Percentiles rank a stretch among this genome's conserved stretches.
phyloP scores from a whole-genome alignment of 1,140 invertebrate genomes.

The Bombus waltoni region DNA sequence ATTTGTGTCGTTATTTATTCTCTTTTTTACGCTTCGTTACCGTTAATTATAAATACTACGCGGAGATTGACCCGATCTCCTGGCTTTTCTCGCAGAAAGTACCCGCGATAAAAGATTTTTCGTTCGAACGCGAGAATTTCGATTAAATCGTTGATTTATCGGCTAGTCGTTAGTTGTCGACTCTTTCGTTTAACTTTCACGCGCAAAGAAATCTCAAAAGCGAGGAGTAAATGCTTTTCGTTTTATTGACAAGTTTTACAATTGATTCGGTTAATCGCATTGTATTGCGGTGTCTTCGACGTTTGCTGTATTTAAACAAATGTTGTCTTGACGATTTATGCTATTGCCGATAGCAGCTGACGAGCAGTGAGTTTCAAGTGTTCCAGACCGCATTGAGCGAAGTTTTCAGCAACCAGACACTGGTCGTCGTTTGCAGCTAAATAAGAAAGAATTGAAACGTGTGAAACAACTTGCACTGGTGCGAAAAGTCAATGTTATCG shows the following conservation, averaged over 20 bases:
- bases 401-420: neutral
- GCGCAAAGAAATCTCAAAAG: too few relatives aligned
- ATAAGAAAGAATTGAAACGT: neutral
- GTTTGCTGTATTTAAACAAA: neutral
- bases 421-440: neutral
- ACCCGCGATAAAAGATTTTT: neutral
- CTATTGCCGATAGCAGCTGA: neutral
- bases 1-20: too few relatives aligned
- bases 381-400: neutral
- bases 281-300: accelerated
- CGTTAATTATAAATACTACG: too few relatives aligned
- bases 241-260: neutral
- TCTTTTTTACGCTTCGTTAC: too few relatives aligned
- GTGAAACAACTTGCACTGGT: neutral
- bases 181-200: too few relatives aligned
- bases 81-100: neutral
- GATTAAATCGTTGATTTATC: neutral
- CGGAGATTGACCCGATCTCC: neutral
- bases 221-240: neutral
- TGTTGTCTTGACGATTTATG: neutral
- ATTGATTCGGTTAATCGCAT: neutral
- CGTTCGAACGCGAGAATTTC: neutral
- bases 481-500: too few relatives aligned
- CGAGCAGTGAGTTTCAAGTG: neutral
- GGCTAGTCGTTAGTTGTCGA: too few relatives aligned